A percentile compares a stretch with the other conserved stretches of the same genome.
Conservation (phyloP, 64 coral and sea anemone species). For the Pocillopora verrucosa region DNA sequence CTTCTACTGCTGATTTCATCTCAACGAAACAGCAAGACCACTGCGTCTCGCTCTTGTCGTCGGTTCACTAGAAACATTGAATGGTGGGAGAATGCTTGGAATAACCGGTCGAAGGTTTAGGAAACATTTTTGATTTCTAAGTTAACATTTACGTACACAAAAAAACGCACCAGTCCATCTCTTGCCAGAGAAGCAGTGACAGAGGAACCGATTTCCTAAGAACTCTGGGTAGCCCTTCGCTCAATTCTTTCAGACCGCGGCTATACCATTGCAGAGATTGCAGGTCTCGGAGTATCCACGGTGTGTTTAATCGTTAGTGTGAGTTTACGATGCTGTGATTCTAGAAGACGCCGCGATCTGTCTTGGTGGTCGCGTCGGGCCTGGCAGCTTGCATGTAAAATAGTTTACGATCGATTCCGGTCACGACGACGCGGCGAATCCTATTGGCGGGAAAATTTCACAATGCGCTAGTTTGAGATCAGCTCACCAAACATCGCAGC, state of each 20-base stretch:
- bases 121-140: slow-evolving; percentile 20
- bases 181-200: slow-evolving; percentile 29
- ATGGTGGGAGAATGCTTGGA: slow-evolving; percentile 18
- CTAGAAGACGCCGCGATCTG: too few relatives aligned
- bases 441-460: too few relatives aligned
- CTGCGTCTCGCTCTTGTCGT: not conserved
- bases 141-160: slow-evolving; percentile 2
- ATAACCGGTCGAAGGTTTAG: not conserved
- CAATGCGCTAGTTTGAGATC: too few relatives aligned
- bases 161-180: not conserved
- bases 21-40: too few relatives aligned
- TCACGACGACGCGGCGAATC: too few relatives aligned
- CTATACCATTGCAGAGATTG: slow-evolving; percentile 21
- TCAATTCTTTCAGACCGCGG: slow-evolving; percentile 15
- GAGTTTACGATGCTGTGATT: too few relatives aligned
- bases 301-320: not conserved
- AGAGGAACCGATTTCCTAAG: slow-evolving; percentile 43
- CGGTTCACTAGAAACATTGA: not conserved
- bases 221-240: slow-evolving; percentile 31
- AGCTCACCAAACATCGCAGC: too few relatives aligned
- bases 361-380: too few relatives aligned
- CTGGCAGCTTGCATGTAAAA: too few relatives aligned
- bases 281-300: not conserved
- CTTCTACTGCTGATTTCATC: too few relatives aligned
- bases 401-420: too few relatives aligned